Evolutionary conservation across 2,113 vertebrate species (phyloP).

Genomic region (Philantomba maxwellii): DNA sequence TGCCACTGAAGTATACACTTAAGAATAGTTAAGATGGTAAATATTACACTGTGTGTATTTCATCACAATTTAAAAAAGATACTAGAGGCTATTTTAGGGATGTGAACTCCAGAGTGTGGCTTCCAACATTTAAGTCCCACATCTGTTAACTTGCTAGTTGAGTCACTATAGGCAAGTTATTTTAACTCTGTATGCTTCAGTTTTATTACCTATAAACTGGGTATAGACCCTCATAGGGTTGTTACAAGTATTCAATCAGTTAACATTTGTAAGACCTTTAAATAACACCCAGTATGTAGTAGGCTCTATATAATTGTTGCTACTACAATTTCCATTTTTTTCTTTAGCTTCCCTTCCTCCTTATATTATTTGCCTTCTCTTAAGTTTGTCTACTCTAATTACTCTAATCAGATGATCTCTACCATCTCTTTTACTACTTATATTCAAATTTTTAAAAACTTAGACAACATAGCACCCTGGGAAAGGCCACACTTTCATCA

Average conservation of each 20-base stretch:
- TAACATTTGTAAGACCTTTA: neutral
- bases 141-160: neutral
- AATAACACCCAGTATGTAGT: neutral
- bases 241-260: neutral
- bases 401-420: neutral
- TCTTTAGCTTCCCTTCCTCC: neutral
- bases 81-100: neutral
- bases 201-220: neutral
- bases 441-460: neutral
- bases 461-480: neutral
- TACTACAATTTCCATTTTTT: neutral
- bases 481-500: neutral
- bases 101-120: neutral
- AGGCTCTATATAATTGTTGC: neutral
- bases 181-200: neutral
- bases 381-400: neutral
- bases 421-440: neutral
- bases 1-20: neutral
- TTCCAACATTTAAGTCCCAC: neutral
- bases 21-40: neutral
- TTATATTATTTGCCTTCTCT: neutral
- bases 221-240: neutral
- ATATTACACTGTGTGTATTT: neutral
- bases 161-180: neutral
- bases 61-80: neutral